Base-by-base conservation (phyloP, 2,797 vertebrate species). In the Darevskia nairensis region DNA sequence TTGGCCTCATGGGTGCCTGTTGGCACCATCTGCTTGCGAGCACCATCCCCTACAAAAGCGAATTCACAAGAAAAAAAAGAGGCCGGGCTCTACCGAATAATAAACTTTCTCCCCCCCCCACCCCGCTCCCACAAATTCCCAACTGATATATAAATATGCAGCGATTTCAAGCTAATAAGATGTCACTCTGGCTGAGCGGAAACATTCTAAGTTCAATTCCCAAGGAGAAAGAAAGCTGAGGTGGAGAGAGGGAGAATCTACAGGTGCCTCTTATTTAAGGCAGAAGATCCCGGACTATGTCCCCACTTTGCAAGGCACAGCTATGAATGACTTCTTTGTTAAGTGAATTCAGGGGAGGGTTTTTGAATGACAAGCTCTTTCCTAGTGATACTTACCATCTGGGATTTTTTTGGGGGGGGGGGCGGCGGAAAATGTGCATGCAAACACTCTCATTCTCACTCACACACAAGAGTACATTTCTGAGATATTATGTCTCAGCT, bases 191-290 rank as follows among this genome's bases (percentile, higher is more conserved):
- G 29, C 72, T 83, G 84, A 44, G 82, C 86, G 92, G 88, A 88
- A 82, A 13, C 80, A 61, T 80, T 86, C 27, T 88, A 91, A 91
- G 77, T 78, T 89, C 90, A 92, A 83, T 32, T 46, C 61, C 91
- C 19, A 88, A 80, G 92, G 90, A 39, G 72, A 74, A 19, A 19
- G 17, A 74, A 35, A 75, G 92, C 82, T 79, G 89, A 93, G 89
- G 15, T 80, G 93, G 39, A 92, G 79, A 75, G 92, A 94, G 90
- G 89, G 88, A 91, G 86, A 85, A 91, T 19, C 82, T 79, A 90
- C 93, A 96, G 94, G 93, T 95, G 90, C 84, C 88, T 89, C 80
- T 87, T 39, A 86, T 90, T 91, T 90, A 91, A 90, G 90, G 46
- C 50, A 66, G 32, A 85, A 80, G 61, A 82, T 29, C 68, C 27